A percentile compares a stretch with the other conserved stretches of the same genome.
These are phyloP conservation scores for Misgurnus mizolepis DNA, from an alignment of 2,113 vertebrate genomes.

Conservation along the genomic window DNA sequence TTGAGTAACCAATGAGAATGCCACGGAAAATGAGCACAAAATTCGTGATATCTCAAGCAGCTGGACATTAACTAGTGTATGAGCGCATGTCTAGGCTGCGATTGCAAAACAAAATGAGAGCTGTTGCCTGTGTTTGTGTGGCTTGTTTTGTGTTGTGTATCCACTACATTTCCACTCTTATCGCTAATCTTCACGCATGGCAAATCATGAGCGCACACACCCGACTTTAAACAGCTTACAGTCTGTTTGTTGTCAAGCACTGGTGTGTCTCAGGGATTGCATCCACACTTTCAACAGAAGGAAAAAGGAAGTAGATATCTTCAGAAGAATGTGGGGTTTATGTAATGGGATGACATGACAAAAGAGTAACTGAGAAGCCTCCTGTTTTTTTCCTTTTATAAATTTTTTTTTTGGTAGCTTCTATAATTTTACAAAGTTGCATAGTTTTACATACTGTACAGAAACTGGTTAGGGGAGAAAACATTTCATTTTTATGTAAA, in stretches of 20 bases:
- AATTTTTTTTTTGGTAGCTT: no score
- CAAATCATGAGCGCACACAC: constrained; percentile 53
- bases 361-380: no score
- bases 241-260: constrained; percentile 71
- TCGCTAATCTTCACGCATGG: constrained; percentile 63
- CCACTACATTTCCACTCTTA: constrained; percentile 59
- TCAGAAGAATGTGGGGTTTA: constrained; percentile 24
- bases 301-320: constrained; percentile 21
- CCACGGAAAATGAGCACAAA: no score
- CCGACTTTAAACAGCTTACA: constrained; percentile 66
- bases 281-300: constrained; percentile 57
- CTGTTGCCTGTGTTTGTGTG: constrained; percentile 50
- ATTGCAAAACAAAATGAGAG: neutral
- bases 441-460: no score
- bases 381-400: no score
- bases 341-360: no score
- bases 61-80: constrained; percentile 1
- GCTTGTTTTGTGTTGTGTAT: constrained; percentile 50
- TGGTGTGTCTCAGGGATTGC: constrained; percentile 70
- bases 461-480: no score
- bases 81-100: neutral
- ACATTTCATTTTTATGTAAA: no score
- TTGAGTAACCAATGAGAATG: no score
- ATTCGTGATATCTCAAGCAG: neutral
- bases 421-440: no score